Conservation (phyloP, 64 coral and sea anemone genomes). For the Pachyseris speciosa region DNA sequence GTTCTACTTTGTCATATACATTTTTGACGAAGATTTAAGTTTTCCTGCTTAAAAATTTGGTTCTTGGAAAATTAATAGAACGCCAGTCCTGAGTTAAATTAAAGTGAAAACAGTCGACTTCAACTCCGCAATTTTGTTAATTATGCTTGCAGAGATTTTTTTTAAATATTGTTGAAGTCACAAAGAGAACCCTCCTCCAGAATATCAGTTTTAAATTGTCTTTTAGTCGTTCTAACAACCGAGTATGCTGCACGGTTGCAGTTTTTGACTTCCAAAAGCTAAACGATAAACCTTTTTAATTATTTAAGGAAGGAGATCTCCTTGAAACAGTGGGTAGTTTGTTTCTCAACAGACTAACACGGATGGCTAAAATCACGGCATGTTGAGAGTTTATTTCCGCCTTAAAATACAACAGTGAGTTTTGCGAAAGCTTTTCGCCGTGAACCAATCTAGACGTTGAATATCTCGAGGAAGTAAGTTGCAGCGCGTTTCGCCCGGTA, state of each 20-base stretch:
- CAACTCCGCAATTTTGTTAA: background rate
- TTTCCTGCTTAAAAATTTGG: background rate
- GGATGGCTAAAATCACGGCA: conserved; percentile 7
- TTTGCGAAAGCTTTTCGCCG: background rate
- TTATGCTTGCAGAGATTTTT: background rate
- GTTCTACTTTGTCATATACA: background rate
- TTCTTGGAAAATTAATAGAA: background rate
- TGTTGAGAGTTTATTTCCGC: background rate
- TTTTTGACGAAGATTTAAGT: background rate
- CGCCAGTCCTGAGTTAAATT: too few relatives aligned
- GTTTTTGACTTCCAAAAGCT: conserved; percentile 31
- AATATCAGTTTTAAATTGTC: background rate
- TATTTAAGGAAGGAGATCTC: conserved; percentile 8
- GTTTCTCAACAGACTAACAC: background rate
- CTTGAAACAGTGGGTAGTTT: conserved; percentile 25
- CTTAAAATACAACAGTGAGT: background rate
- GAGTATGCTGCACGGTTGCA: background rate
- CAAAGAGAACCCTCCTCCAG: background rate
- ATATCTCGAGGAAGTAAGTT: conserved; percentile 11
- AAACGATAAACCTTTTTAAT: conserved; percentile 35
- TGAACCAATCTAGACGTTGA: background rate
- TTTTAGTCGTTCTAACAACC: background rate
- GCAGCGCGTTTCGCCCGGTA: background rate
- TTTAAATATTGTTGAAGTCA: background rate
- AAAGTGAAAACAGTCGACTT: background rate